Base-by-base conservation (phyloP, 2,113 vertebrate genomes). In the Ornithorhynchus anatinus region DNA sequence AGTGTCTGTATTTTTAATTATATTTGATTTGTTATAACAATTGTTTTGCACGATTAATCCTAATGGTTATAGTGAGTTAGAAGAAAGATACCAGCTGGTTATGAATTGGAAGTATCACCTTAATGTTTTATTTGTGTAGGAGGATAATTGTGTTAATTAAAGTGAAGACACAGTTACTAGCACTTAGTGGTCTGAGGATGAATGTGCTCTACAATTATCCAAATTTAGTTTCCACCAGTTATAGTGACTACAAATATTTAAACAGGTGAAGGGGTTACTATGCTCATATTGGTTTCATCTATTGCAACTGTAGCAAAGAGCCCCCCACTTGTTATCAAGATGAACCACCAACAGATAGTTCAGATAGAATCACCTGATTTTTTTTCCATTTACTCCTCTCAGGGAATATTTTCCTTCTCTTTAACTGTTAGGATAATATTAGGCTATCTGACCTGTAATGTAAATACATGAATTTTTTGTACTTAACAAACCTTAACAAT, bases 131-230 rank as follows among this genome's bases (percentile, higher is more conserved):
- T 65, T 68, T 68, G 50, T 51, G 5, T 13, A 53, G 33, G 36
- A 32, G 70, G 72, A 69, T 75, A 48, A 59, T 75, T 72, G 56
- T 67, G 75, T 78, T 80, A 80, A 75, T 74, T 79, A 72, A 77
- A 69, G 48, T 43, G 1, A 35, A 77, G 14, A 23, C 23, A 14
- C 32, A 33, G 31, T 75, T 59, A 80, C 59, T 44, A 63, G 4
- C 56, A 58, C 4, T 58, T 69, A 75, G 29, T 64, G 25, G 31
- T 53, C 52, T 70, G 10, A 12, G 19, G 20, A 63, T 56, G 48
- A 60, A 23, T 7, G 5, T 38, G 31, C 44, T 39, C 63, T 59
- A 70, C 58, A 64, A 27, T 75, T 58, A 73, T 10, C 50, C 69
- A 39, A 31, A 77, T 54, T 81, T 64, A 69, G 39, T 52, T n/a